phyloP scores from a whole-genome alignment of 1,140 invertebrate genomes.

The Yoshiicerus persimilis region DNA sequence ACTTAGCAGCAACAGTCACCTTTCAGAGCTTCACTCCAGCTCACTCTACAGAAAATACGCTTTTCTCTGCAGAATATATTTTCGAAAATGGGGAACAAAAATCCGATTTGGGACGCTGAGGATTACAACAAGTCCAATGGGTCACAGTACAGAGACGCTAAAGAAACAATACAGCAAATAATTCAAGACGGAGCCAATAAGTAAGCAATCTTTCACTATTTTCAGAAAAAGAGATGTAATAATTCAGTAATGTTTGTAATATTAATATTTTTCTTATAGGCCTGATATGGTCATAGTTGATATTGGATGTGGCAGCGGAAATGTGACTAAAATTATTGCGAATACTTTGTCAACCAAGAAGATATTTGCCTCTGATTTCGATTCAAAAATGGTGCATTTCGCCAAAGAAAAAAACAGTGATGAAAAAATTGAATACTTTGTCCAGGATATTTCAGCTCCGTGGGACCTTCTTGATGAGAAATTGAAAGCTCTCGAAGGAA shows the following conservation, averaged over 20 bases:
- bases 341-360: neutral
- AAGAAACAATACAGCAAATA: neutral
- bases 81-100: neutral
- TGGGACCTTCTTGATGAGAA: neutral
- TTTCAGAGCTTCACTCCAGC: too few relatives aligned
- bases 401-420: neutral
- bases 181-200: neutral
- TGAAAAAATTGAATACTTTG: neutral
- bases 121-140: neutral
- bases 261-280: neutral
- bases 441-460: neutral
- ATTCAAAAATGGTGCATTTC: neutral
- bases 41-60: too few relatives aligned
- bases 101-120: neutral
- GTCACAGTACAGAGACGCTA: neutral
- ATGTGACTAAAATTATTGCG: neutral
- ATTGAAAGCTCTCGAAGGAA: neutral
- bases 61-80: too few relatives aligned
- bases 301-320: slow-evolving; percentile 10
- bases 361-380: neutral
- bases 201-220: too few relatives aligned
- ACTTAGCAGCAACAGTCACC: too few relatives aligned
- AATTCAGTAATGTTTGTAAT: neutral
- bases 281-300: neutral
- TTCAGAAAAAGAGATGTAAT: too few relatives aligned